Evolutionary conservation across 1,140 invertebrate genomes (phyloP).

Genomic region (Polypedilum pembai): DNA sequence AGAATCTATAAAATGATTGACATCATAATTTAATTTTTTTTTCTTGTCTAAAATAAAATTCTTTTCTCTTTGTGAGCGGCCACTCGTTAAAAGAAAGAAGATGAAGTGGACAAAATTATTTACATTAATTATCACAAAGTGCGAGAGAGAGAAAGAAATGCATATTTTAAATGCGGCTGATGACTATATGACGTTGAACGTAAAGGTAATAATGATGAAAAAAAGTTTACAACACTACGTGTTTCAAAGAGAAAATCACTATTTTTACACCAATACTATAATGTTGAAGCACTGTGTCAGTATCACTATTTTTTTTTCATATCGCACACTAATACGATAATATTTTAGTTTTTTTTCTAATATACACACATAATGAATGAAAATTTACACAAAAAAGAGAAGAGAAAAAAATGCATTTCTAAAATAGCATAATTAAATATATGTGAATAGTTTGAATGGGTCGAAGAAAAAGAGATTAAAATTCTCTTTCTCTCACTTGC

Average conservation of each 20-base stretch:
- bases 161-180: not conserved
- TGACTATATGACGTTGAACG: not conserved
- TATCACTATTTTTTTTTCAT: conserved; percentile 19
- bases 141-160: not conserved
- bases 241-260: conserved; percentile 24
- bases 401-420: not conserved
- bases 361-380: not conserved
- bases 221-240: conserved; percentile 20
- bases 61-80: not conserved
- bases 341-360: not conserved
- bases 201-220: not conserved
- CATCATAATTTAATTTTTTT: not conserved
- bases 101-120: not conserved
- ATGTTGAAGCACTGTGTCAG: not conserved
- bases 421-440: too few species aligned
- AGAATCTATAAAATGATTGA: conserved; percentile 52
- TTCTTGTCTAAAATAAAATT: not conserved
- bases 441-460: too few species aligned
- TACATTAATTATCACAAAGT: not conserved
- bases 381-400: not conserved
- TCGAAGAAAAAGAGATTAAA: too few species aligned
- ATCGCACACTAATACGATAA: not conserved
- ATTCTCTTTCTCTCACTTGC: too few species aligned
- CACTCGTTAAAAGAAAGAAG: not conserved
- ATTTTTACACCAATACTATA: conserved; percentile 23